Evolutionary conservation across 2,113 vertebrate species (phyloP), one percentile per base, ranked within the genome.

Genomic region (Acrocephalus arundinaceus): DNA sequence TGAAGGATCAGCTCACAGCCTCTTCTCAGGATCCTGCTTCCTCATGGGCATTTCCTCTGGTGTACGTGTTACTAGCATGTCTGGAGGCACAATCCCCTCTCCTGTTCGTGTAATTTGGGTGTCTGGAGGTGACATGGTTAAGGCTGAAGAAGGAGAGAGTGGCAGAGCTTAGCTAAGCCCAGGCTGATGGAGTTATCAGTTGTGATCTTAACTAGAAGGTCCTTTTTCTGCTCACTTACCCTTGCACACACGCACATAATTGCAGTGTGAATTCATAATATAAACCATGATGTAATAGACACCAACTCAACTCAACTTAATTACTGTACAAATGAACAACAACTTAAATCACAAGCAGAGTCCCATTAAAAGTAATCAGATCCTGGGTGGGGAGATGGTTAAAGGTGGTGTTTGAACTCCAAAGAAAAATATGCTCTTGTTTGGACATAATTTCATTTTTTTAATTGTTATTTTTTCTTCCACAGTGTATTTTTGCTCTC

Each of bases 341-440:
- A 97, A 93, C 95, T 95, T 96, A 97, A 97, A 97, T 97, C 94
- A 87, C 90, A 95, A 96, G 94, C 95, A 94, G 78, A 95, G 94
- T 94, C 88, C 92, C 75, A 97, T 97, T 97, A 97, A 97, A 96
- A 96, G 93, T 97, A 97, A 96, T 97, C 96, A 97, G 94, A 97
- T 94, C 79, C 94, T 96, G 97, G 96, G 97, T 97, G 97, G 94
- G 96, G 92, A 97, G 88, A 92, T 96, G 91, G 91, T 93, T 94
- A 96, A 94, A 95, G 90, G 93, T 94, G 71, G 84, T 84, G 91
- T 93, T 95, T 95, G 91, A 96, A 96, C 94, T 96, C 93, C 79
- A 93, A 87, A 96, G 95, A 94, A 96, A 96, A 96, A 96, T 90
- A 90, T 89, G 74, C 39, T 96, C 94, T 96, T 94, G 86, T 96